Evolutionary conservation across 1,140 invertebrate genomes (phyloP).

Genomic region (Anagrus nilaparvatae): DNA sequence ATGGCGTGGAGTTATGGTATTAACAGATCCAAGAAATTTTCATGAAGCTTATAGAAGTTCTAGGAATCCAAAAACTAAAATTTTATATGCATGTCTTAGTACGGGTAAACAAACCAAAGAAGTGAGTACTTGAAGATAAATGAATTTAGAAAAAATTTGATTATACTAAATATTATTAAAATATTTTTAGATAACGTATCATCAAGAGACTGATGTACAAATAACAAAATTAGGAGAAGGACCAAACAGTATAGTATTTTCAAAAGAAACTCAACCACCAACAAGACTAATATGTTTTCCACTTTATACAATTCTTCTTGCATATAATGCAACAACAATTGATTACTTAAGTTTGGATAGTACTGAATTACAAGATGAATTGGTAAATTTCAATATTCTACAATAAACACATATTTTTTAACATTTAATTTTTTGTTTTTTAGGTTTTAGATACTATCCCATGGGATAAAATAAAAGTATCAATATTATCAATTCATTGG

Average conservation of each 20-base stretch:
- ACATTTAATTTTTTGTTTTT: no score
- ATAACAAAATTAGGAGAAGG: constrained; percentile 47
- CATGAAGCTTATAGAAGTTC: constrained; percentile 42
- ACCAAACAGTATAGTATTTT: constrained; percentile 40
- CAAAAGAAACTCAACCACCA: constrained; percentile 40
- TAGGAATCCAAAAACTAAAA: constrained; percentile 45
- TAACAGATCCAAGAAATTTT: constrained; percentile 62
- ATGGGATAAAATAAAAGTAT: constrained; percentile 38
- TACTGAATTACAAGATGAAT: constrained; percentile 32
- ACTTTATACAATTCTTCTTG: constrained; percentile 66
- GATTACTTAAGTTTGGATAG: constrained; percentile 63
- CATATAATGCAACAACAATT: constrained; percentile 57
- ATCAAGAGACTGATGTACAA: constrained; percentile 50
- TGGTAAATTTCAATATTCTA: constrained; percentile 13
- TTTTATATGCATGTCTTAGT: constrained; percentile 63
- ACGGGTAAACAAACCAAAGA: constrained; percentile 63
- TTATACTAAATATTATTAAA: constrained; percentile 9
- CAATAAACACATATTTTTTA: no score
- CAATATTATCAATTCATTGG: constrained; percentile 36
- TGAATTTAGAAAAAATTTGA: constrained; percentile 4
- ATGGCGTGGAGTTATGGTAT: constrained; percentile 65
- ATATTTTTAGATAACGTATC: constrained; percentile 46
- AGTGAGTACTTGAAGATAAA: constrained; percentile 34
- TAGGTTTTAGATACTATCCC: constrained; percentile 40
- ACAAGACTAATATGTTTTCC: constrained; percentile 75